These are phyloP conservation scores for Staurois parvus DNA, from an alignment of 2,797 vertebrate species.

Conservation along the genomic window DNA sequence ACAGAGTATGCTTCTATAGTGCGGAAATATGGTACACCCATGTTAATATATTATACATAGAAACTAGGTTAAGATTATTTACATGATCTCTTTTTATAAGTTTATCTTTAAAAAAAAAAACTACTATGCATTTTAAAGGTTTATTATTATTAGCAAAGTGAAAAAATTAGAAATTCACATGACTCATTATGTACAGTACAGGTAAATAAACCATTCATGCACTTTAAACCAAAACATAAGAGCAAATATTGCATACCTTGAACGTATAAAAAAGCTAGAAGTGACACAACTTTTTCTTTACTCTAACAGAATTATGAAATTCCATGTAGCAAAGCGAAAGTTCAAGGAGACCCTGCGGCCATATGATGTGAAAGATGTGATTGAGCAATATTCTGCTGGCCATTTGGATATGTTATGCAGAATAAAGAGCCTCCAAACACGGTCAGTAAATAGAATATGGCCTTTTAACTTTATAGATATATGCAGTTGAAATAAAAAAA, in stretches of 20 bases:
- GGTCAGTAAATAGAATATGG: slow-evolving; percentile 75
- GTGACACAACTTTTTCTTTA: neutral
- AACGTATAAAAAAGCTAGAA: neutral
- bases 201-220: no score
- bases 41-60: no score
- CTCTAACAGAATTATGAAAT: slow-evolving; percentile 92
- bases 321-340: slow-evolving; percentile 96
- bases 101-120: no score
- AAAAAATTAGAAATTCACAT: no score
- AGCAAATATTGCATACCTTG: neutral
- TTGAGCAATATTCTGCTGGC: slow-evolving; percentile 97
- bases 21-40: no score
- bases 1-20: no score
- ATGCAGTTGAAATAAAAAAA: neutral
- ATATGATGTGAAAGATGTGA: slow-evolving; percentile 97
- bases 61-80: no score
- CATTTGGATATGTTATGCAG: slow-evolving; percentile 97
- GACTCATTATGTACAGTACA: no score
- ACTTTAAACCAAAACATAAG: neutral
- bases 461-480: neutral
- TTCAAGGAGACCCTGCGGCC: slow-evolving; percentile 96
- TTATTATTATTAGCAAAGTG: no score
- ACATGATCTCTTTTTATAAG: no score
- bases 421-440: slow-evolving; percentile 95
- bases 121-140: no score